A percentile compares a stretch with the other conserved stretches of the same genome.
Evolutionary conservation across 2,888 invertebrate species (phyloP).

Genomic region (Euzophera pinguis): DNA sequence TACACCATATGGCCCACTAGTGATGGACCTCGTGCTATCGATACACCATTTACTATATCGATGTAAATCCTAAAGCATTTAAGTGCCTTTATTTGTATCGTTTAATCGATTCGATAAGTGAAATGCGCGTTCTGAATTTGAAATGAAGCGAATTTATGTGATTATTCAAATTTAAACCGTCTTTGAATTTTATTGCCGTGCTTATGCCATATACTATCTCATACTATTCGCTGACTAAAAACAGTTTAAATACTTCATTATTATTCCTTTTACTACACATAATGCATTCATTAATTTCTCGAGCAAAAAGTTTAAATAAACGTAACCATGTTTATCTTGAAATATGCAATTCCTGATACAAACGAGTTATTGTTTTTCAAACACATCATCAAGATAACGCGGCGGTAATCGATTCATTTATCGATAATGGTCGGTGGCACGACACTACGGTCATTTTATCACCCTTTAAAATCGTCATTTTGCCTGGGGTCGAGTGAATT

Average conservation of each 20-base stretch:
- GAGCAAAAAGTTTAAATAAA: not conserved
- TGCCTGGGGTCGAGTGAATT: conserved; percentile 30
- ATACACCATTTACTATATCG: conserved; percentile 21
- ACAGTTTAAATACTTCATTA: not conserved
- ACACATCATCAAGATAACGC: conserved; percentile 57
- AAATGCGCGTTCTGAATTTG: conserved; percentile 11
- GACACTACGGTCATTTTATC: conserved; percentile 72
- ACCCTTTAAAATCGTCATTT: conserved; percentile 68
- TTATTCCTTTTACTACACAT: not conserved
- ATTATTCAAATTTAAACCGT: conserved; percentile 4
- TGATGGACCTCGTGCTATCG: conserved; percentile 26
- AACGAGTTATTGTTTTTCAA: conserved; percentile 62
- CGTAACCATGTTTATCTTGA: not conserved
- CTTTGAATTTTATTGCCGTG: not conserved
- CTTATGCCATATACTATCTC: not conserved
- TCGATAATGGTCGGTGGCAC: conserved; percentile 66
- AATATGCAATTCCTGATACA: conserved; percentile 6
- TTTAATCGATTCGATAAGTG: conserved; percentile 9
- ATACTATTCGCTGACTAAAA: not conserved
- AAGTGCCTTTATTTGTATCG: conserved; percentile 14
- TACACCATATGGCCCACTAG: conserved; percentile 53
- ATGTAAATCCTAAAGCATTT: conserved; percentile 8
- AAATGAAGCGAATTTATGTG: conserved; percentile 8
- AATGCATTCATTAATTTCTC: not conserved
- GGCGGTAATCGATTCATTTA: conserved; percentile 57